Conservation (phyloP, 2,113 vertebrate species). For the Leptosomus discolor region DNA sequence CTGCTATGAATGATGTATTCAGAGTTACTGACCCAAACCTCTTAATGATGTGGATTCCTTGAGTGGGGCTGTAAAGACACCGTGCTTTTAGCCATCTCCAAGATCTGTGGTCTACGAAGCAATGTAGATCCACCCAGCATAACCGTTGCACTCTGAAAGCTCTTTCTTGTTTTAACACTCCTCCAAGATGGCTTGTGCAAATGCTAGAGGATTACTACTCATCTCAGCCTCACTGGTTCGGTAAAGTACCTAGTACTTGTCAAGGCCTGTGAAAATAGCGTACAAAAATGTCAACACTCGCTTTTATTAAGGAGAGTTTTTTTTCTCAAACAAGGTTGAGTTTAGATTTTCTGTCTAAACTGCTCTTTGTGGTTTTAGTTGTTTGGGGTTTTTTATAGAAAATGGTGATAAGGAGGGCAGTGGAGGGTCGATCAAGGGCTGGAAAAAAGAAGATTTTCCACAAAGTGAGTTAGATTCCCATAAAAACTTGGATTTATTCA, state of each 20-base stretch:
- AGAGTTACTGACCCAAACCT: background rate
- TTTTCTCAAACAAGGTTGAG: background rate
- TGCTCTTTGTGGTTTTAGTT: background rate
- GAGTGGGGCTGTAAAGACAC: background rate
- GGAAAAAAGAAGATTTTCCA: background rate
- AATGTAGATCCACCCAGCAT: background rate
- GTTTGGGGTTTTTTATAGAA: background rate
- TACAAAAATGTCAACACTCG: background rate
- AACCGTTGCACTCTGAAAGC: background rate
- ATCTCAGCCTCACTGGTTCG: background rate
- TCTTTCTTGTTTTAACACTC: background rate
- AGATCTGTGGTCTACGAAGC: background rate
- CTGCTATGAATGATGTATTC: background rate
- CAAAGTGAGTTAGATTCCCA: background rate
- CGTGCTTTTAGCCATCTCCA: accelerated
- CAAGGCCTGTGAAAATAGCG: background rate
- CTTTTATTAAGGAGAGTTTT: background rate
- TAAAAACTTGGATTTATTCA: background rate
- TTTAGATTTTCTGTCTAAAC: background rate
- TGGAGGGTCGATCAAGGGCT: background rate
- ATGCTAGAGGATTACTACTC: background rate
- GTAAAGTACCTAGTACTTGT: background rate
- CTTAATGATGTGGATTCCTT: background rate
- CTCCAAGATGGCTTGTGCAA: background rate
- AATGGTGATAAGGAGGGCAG: background rate